phyloP scores from a whole-genome alignment of 2,888 invertebrate species.

The Chydorus sphaericus region DNA sequence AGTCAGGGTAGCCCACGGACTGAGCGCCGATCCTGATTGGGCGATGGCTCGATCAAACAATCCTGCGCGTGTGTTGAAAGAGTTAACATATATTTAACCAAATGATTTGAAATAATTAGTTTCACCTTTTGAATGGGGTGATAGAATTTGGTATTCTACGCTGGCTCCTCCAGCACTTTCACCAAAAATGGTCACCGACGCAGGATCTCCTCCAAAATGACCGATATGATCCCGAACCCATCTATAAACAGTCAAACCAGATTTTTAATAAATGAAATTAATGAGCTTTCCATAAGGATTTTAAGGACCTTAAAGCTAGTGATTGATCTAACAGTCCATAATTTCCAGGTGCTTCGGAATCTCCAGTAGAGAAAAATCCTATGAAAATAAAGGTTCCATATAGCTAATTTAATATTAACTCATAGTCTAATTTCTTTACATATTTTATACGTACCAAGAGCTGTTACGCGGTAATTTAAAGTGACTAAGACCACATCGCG shows the following conservation, averaged over 20 bases:
- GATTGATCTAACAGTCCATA: slow-evolving; percentile 8
- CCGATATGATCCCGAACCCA: slow-evolving; percentile 16
- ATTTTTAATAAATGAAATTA: not conserved
- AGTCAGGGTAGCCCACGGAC: not conserved
- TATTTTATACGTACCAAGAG: not conserved
- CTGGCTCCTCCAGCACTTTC: slow-evolving; percentile 18
- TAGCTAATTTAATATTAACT: not conserved
- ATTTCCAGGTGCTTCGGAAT: slow-evolving; percentile 6
- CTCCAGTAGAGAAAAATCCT: slow-evolving; percentile 9
- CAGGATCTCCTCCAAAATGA: slow-evolving; percentile 16
- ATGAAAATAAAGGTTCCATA: not conserved
- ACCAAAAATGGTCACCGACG: slow-evolving; percentile 16
- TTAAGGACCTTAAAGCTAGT: not conserved
- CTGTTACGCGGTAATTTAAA: slow-evolving; percentile 18
- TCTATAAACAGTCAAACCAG: not conserved
- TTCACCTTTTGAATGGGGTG: not conserved
- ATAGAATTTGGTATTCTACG: slow-evolving; percentile 7
- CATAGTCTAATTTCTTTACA: not conserved
- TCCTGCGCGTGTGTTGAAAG: not conserved
- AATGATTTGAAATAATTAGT: too few species aligned
- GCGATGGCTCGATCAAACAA: not conserved
- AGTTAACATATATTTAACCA: not conserved
- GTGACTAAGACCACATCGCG: slow-evolving; percentile 19
- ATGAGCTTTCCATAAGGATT: not conserved
- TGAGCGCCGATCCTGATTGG: not conserved